Percentiles rank a stretch among this genome's conserved stretches.
phyloP scores from a whole-genome alignment of 2,888 invertebrate species.

The Aspidiotus rigidus region DNA sequence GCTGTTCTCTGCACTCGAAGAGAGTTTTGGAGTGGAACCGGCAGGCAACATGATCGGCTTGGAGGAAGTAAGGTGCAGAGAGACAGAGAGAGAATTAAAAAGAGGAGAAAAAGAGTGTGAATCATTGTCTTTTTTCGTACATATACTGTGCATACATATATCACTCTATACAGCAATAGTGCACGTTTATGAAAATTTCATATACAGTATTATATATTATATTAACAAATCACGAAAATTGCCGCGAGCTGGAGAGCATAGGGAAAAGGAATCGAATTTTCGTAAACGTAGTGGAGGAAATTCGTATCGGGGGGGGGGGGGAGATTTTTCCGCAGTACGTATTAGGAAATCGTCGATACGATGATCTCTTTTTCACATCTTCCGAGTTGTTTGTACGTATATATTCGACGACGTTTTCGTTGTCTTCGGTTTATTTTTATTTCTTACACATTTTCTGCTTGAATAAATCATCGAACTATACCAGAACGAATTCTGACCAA shows the following conservation, averaged over 20 bases:
- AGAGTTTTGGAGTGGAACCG: conserved; percentile 27
- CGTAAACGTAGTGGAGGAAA: conserved; percentile 3
- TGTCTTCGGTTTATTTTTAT: conserved; percentile 27
- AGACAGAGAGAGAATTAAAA: not conserved
- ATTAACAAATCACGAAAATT: too few relatives aligned
- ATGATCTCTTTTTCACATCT: conserved; percentile 15
- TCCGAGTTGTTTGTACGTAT: conserved; percentile 6
- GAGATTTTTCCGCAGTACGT: not conserved
- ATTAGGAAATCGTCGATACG: conserved; percentile 21
- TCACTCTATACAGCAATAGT: not conserved
- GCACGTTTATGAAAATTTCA: conserved; percentile 1
- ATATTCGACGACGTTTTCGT: conserved; percentile 9
- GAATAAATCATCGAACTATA: conserved; percentile 30
- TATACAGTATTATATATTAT: too few relatives aligned
- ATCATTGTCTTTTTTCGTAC: conserved; percentile 25
- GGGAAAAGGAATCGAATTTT: too few relatives aligned
- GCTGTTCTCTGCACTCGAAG: not conserved
- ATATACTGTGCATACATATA: conserved; percentile 3
- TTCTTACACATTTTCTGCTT: conserved; percentile 26
- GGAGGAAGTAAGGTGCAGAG: not conserved
- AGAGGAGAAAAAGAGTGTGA: conserved; percentile 20
- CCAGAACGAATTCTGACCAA: conserved; percentile 28
- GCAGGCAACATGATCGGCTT: not conserved
- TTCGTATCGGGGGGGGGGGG: not conserved
- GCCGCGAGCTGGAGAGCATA: too few relatives aligned